phyloP scores from a whole-genome alignment of 2,888 invertebrate species.

The Dexiosoma caninum region DNA sequence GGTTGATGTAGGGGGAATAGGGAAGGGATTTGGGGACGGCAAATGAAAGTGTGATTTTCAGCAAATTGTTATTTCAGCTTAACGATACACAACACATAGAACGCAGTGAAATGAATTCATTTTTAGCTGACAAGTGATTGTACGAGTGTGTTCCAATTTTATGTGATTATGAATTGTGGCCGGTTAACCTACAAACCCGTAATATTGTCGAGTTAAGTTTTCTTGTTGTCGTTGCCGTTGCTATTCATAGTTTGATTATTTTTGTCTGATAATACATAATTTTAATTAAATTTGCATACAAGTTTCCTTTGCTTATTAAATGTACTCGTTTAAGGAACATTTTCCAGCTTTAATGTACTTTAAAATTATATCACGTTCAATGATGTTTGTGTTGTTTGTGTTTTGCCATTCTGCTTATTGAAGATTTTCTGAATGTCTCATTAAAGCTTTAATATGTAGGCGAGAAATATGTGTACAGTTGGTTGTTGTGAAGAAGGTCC shows the following conservation, averaged over 20 bases:
- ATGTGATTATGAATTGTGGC: background rate
- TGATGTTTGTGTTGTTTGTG: background rate
- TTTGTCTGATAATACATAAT: background rate
- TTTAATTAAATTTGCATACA: conserved; percentile 3
- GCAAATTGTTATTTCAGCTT: background rate
- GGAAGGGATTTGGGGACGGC: too few relatives aligned
- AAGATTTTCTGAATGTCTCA: conserved; percentile 42
- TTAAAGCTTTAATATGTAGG: conserved; percentile 39
- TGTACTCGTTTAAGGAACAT: background rate
- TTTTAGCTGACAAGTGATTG: background rate
- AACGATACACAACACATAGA: background rate
- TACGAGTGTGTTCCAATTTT: background rate
- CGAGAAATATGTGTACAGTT: background rate
- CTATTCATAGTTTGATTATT: background rate
- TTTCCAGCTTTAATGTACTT: background rate
- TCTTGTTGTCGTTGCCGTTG: background rate
- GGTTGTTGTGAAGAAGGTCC: background rate
- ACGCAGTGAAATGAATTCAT: background rate
- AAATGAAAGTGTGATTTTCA: conserved; percentile 36
- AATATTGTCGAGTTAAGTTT: background rate
- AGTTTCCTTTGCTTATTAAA: background rate
- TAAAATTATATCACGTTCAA: conserved; percentile 42
- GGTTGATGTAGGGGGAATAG: background rate
- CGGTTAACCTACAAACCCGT: conserved; percentile 53
- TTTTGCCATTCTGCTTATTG: background rate